Conservation (phyloP, 1,140 invertebrate species). For the Drosophila nigrodunni region DNA sequence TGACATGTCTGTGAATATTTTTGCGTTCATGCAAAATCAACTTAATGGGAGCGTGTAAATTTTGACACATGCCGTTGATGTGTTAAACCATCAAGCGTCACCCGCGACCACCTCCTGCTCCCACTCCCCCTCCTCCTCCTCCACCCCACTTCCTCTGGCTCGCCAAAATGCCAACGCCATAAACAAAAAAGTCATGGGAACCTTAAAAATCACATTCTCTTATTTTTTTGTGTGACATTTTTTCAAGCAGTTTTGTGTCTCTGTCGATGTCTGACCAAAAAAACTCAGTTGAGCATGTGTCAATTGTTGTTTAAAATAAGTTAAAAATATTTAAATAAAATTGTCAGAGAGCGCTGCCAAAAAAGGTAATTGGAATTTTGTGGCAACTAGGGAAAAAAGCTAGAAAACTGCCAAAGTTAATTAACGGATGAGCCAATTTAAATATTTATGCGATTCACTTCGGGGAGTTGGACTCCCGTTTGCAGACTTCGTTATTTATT, state of each 20-base stretch:
- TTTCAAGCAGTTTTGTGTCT: slow-evolving; percentile 30
- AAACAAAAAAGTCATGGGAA: slow-evolving; percentile 58
- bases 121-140: slow-evolving; percentile 31
- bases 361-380: slow-evolving; percentile 47
- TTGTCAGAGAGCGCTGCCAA: slow-evolving; percentile 29
- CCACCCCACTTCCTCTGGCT: not conserved
- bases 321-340: slow-evolving; percentile 21
- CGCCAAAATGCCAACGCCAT: slow-evolving; percentile 4
- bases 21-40: slow-evolving; percentile 65
- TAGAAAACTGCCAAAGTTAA: slow-evolving; percentile 57
- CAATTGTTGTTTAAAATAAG: slow-evolving; percentile 54
- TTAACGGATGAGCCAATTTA: slow-evolving; percentile 66
- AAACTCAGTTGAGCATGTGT: slow-evolving; percentile 57
- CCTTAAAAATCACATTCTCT: slow-evolving; percentile 21
- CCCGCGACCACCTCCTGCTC: slow-evolving; percentile 6
- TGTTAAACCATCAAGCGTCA: slow-evolving; percentile 19
- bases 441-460: slow-evolving; percentile 54
- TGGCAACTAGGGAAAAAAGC: slow-evolving; percentile 22
- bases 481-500: slow-evolving; percentile 64
- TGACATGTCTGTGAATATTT: slow-evolving; percentile 49
- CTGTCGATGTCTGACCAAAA: slow-evolving; percentile 67
- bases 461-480: slow-evolving; percentile 23
- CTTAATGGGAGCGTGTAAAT: slow-evolving; percentile 76
- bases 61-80: slow-evolving; percentile 75
- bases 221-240: slow-evolving; percentile 23